Base-by-base conservation (phyloP, 2,113 vertebrate species). In the Buteo buteo region DNA sequence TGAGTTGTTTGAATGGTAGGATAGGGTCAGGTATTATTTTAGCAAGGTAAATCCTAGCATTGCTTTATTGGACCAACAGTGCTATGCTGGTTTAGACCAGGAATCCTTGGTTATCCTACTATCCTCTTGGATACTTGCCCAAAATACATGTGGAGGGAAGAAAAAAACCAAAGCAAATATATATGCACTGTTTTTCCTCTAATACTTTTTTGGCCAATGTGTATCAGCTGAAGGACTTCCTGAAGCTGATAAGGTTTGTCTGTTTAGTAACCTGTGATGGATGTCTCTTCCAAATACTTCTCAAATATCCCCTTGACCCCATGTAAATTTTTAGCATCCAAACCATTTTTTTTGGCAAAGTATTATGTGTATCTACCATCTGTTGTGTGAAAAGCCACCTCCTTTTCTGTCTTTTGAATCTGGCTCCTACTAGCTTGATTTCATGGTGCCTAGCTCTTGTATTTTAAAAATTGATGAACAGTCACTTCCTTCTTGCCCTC, bases 321-420 rank as follows among this genome's bases (percentile, higher is more conserved):
- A 7, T 67, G 31, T 44, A 79, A 78, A 67, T 82, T 95, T 78
- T 94, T 58, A 58, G 29, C 72, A 82, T 86, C 24, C 26, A 50
- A 44, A 58, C 7, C 0, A 29, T 31, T 42, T 82, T 81, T 94
- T 94, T 91, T 94, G 58, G 80, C 86, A 64, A 47, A 81, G 47
- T 44, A 52, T 67, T 88, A 49, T 88, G 62, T 10, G 0, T 94
- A 49, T 78, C n/a, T 71, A 13, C 89, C 94, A 96, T 96, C 93
- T 96, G 94, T 73, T 91, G 69, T 97, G 93, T 84, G 91, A 96
- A 86, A 90, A 94, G n/a, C 20, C 15, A 15, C 29, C 54, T 96
- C 54, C 49, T 81, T 72, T 90, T 88, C 72, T 83, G 25, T 84
- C 59, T 73, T 86, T 57, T 38, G 17, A 83, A 73, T 92, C 38